These are phyloP conservation scores for Ricordea florida DNA, from an alignment of 92 coral and sea anemone species.

Conservation along the genomic window DNA sequence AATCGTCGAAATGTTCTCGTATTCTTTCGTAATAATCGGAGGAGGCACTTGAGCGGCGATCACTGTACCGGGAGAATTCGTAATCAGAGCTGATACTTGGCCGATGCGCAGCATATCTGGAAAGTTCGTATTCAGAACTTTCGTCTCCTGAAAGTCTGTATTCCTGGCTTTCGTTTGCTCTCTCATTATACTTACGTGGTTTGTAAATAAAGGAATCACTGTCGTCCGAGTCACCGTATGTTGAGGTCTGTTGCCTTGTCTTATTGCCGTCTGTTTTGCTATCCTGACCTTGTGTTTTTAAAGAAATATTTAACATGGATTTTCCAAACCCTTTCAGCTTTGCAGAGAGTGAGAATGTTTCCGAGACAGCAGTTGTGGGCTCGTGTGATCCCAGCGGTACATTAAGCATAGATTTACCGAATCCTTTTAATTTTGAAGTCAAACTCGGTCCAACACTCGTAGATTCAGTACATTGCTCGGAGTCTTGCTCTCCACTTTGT, in stretches of 20 bases:
- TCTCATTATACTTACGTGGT: neutral
- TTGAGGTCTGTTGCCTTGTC: neutral
- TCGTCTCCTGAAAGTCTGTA: neutral
- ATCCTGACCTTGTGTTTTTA: neutral
- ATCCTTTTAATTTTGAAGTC: slow-evolving; percentile 72
- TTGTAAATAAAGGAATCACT: neutral
- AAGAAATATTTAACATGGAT: slow-evolving; percentile 30
- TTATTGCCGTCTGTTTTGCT: neutral
- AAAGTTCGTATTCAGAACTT: neutral
- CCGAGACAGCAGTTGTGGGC: neutral
- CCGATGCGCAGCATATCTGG: neutral
- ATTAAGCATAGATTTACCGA: slow-evolving; percentile 80
- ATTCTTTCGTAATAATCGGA: neutral
- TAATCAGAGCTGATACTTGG: neutral
- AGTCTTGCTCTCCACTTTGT: slow-evolving; percentile 22
- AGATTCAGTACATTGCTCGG: neutral
- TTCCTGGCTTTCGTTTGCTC: neutral
- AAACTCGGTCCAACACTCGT: slow-evolving; percentile 14
- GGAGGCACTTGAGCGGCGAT: neutral
- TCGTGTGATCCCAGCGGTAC: slow-evolving; percentile 52
- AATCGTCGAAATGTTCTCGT: neutral
- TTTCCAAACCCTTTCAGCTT: slow-evolving; percentile 26
- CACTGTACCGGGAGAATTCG: slow-evolving; percentile 11
- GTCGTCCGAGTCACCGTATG: neutral
- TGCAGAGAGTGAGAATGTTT: slow-evolving; percentile 2